Conservation (phyloP, 2,797 vertebrate genomes). For the Pampus argenteus region DNA sequence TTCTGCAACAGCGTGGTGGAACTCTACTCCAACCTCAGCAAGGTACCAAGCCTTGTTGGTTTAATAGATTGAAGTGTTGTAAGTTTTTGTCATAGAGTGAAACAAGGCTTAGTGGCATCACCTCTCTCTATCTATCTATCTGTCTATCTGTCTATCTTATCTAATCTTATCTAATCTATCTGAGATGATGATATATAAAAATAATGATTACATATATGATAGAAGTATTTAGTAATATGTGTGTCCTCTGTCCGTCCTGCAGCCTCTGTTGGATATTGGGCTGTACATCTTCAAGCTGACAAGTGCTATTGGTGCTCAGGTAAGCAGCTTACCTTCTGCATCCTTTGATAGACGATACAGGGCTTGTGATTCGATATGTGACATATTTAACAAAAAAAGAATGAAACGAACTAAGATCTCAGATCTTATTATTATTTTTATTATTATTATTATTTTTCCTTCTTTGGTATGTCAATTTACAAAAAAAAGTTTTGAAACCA, state of each 20-base stretch:
- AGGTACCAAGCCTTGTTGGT: conserved; percentile 81
- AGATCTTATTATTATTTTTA: too few species aligned
- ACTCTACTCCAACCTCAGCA: conserved; percentile 98
- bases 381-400: too few species aligned
- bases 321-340: conserved; percentile 54
- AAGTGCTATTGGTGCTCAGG: conserved; percentile 96
- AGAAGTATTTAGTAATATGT: neutral
- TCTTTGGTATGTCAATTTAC: too few species aligned
- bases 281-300: conserved; percentile 98
- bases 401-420: too few species aligned
- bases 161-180: too few species aligned
- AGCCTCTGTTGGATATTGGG: conserved; percentile 97
- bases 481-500: too few species aligned
- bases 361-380: too few species aligned
- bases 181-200: too few species aligned
- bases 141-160: too few species aligned
- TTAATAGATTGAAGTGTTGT: neutral
- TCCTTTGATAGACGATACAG: neutral
- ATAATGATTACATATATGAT: too few species aligned
- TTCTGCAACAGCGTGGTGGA: conserved; percentile 99
- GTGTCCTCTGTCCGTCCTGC: conserved; percentile 26
- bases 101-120: neutral
- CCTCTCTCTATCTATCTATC: too few species aligned
- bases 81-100: neutral
- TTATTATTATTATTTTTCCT: too few species aligned